Conservation (phyloP, 1,140 invertebrate species). For the Platyura marginata region DNA sequence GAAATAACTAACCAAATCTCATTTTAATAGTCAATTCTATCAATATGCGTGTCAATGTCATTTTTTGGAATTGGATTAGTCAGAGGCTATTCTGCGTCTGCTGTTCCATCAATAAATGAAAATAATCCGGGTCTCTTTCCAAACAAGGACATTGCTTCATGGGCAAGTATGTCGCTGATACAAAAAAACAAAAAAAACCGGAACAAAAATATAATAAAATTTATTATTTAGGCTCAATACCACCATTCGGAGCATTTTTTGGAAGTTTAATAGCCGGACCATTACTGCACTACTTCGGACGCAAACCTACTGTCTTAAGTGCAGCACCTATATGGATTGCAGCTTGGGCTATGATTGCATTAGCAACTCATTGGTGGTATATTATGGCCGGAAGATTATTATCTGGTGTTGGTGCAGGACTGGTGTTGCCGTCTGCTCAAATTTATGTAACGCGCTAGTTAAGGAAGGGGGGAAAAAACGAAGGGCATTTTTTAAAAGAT, state of each 20-base stretch:
- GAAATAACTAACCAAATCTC: too few species aligned
- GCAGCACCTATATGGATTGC: constrained; percentile 30
- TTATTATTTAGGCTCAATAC: constrained; percentile 27
- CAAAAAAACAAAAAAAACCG: neutral
- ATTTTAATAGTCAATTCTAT: constrained; percentile 29
- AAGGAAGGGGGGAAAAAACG: too few species aligned
- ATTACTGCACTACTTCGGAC: constrained; percentile 28
- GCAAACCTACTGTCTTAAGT: constrained; percentile 25
- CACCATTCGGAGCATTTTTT: constrained; percentile 30
- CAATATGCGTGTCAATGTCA: constrained; percentile 30
- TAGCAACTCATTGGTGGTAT: constrained; percentile 18
- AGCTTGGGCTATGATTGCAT: constrained; percentile 31
- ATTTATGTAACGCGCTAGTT: constrained; percentile 47
- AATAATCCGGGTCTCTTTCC: constrained; percentile 23
- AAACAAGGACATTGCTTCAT: constrained; percentile 28
- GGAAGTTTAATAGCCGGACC: constrained; percentile 29
- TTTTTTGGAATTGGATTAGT: constrained; percentile 35
- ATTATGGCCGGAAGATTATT: constrained; percentile 34
- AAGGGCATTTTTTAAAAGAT: too few species aligned
- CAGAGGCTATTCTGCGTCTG: constrained; percentile 34
- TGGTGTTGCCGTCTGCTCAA: constrained; percentile 36
- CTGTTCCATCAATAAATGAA: constrained; percentile 29
- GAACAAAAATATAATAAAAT: neutral
- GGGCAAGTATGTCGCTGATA: constrained; percentile 28
- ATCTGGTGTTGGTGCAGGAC: constrained; percentile 37